Evolutionary conservation across 2,888 invertebrate species (phyloP).

Genomic region (Athripsodes cinereus): DNA sequence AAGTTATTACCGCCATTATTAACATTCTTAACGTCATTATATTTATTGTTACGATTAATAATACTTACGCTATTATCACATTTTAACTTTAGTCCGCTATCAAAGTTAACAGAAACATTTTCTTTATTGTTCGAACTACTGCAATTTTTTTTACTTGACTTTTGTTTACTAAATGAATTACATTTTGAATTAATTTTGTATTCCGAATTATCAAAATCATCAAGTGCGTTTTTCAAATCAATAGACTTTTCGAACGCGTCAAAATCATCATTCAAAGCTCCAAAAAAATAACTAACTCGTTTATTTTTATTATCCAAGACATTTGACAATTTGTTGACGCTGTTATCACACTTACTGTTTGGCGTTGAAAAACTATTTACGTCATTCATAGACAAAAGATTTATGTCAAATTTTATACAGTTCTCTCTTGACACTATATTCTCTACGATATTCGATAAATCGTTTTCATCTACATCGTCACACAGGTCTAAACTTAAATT

Average conservation of each 20-base stretch:
- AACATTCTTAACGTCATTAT: no score
- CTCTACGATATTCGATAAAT: constrained; percentile 51
- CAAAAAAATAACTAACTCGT: constrained; percentile 49
- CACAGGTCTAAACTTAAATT: constrained; percentile 7
- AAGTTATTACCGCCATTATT: no score
- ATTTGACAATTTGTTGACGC: not conserved
- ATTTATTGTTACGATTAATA: no score
- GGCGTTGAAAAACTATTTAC: constrained; percentile 17
- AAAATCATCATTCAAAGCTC: constrained; percentile 41
- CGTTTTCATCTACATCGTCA: constrained; percentile 38
- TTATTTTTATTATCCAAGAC: not conserved
- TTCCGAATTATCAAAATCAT: constrained; percentile 28
- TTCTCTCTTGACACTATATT: constrained; percentile 37
- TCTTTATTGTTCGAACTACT: no score
- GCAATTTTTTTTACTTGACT: not conserved
- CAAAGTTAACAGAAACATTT: no score
- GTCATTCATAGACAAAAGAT: not conserved
- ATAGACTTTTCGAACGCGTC: constrained; percentile 60
- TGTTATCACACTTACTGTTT: not conserved
- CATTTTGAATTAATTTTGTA: constrained; percentile 30
- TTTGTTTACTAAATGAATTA: not conserved
- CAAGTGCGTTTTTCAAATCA: constrained; percentile 38
- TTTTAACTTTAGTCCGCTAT: no score
- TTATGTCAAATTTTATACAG: constrained; percentile 3
- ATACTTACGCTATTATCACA: no score